Base-by-base conservation (phyloP, 2,113 vertebrate genomes). In the Thinocorus orbignyianus region DNA sequence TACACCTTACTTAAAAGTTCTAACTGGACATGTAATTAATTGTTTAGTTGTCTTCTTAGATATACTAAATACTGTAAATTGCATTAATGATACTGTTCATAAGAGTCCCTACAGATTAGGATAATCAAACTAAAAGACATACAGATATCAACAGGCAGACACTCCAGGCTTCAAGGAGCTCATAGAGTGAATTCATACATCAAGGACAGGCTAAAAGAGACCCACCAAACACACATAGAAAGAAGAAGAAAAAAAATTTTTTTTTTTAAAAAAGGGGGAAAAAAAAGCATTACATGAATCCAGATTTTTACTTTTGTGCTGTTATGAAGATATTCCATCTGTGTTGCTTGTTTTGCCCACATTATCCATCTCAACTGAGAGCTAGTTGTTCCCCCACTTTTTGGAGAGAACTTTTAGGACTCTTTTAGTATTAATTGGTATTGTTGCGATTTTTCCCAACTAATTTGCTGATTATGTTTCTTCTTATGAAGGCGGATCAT, bases 151-250 rank as follows among this genome's bases (percentile, higher is more conserved):
- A 85, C 13, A 62, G 5, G 7, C 26, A 72, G 23, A 42, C n/a
- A 19, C 28, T 81, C 17, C 33, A 57, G 7, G 4, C 18, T 70
- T 78, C n/a, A 74, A 37, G 68, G 18, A 24, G 15, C 22, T 70
- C n/a, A 61, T 26, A 44, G 17, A 54, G 5, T 31, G 3, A 72
- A 83, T 33, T 44, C 5, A 35, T 46, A 8, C 35, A 39, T 55
- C 14, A 80, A 60, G 13, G 13, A 30, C 17, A 86, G 41, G 4
- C 39, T 69, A 66, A 69, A 88, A 61, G 6, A 88, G 13, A 88
- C 6, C 0, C 7, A 25, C 13, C 7, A 55, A 80, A 80, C 5
- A 42, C 5, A 57, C 3, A 33, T 0, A 5, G 1, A 1, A 6
- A 19, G 17, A 25, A 30, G 5, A 8, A 26, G 4, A 13, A 28